Evolutionary conservation across 1,140 invertebrate species (phyloP).

Genomic region (Gerris buenoi): DNA sequence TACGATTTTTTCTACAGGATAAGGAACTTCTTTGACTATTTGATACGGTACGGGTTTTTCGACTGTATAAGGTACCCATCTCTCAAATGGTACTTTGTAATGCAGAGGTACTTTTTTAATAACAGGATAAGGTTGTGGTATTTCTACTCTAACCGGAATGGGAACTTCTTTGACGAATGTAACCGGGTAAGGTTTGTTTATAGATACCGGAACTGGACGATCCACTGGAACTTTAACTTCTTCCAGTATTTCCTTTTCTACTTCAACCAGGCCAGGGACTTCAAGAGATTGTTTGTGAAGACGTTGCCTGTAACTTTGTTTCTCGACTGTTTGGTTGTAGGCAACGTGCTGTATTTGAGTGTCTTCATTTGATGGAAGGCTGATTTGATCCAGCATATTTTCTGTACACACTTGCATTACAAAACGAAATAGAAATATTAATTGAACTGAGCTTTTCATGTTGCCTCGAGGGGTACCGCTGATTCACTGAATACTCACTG

Average conservation of each 20-base stretch:
- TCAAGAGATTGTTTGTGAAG: no score
- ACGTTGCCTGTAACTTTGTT: no score
- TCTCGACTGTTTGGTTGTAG: no score
- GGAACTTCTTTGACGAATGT: background rate
- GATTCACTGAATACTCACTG: no score
- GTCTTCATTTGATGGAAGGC: no score
- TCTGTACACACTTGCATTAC: no score
- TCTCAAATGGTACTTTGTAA: constrained; percentile 38
- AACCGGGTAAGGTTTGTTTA: background rate
- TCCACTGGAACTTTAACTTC: background rate
- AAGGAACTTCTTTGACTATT: constrained; percentile 44
- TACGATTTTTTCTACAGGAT: background rate
- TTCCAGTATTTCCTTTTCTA: background rate
- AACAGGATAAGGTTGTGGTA: constrained; percentile 42
- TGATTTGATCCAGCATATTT: no score
- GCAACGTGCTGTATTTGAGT: no score
- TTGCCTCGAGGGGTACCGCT: no score
- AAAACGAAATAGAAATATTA: no score
- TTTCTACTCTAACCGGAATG: constrained; percentile 39
- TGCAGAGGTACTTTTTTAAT: constrained; percentile 42
- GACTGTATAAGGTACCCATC: constrained; percentile 37
- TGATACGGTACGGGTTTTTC: constrained; percentile 41
- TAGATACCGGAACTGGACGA: background rate
- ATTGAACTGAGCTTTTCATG: no score
- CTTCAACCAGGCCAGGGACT: background rate